Percentiles rank a stretch among this genome's conserved stretches.
Evolutionary conservation across 2,113 vertebrate genomes (phyloP).

Genomic region (Athene cunicularia): DNA sequence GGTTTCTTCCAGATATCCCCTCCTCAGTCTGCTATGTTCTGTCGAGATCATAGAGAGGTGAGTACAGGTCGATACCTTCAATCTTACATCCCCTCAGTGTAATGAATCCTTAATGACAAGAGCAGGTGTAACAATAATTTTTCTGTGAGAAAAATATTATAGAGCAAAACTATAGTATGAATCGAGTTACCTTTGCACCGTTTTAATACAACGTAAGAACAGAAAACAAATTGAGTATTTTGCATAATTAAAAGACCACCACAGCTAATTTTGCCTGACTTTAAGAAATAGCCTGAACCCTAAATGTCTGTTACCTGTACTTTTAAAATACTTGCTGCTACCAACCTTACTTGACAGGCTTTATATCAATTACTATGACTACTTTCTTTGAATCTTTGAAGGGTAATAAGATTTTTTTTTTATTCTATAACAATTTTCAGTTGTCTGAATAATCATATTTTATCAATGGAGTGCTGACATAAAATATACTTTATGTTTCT

Average conservation of each 20-base stretch:
- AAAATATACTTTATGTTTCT: background rate
- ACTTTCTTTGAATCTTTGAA: background rate
- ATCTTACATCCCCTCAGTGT: background rate
- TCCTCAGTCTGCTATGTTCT: background rate
- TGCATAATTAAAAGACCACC: background rate
- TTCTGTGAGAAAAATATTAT: background rate
- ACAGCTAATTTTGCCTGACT: background rate
- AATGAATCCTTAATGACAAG: background rate
- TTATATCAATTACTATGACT: background rate
- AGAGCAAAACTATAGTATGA: background rate
- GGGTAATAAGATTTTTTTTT: background rate
- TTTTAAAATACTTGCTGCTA: background rate
- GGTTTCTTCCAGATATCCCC: background rate
- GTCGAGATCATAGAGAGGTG: background rate
- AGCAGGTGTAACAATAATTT: background rate
- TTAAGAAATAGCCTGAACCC: background rate
- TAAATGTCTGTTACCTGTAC: background rate
- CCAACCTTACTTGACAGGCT: background rate
- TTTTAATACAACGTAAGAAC: background rate
- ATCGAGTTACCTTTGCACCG: background rate
- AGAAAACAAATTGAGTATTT: background rate
- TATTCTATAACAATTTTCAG: background rate
- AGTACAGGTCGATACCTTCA: background rate
- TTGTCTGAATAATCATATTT: background rate
- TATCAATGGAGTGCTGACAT: background rate